Conservation (phyloP, 2,113 vertebrate genomes). For the Lophochroa leadbeateri region DNA sequence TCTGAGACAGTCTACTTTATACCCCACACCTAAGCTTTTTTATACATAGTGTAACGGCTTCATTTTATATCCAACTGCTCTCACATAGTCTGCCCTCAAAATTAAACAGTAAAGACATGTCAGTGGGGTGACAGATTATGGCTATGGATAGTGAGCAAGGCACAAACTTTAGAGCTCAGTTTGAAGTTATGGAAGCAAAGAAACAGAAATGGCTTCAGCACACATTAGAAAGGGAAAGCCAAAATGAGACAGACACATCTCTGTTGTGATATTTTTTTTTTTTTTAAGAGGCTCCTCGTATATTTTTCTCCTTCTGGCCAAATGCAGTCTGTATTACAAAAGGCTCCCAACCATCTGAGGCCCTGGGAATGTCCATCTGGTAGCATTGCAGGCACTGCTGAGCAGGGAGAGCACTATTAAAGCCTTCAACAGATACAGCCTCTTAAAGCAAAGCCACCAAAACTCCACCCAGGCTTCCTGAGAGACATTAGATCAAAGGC, state of each 20-base stretch:
- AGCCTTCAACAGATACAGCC: not conserved
- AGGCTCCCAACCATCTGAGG: not conserved
- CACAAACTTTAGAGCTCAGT: not conserved
- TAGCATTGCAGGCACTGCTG: not conserved
- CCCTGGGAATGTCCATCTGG: not conserved
- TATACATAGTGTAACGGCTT: rapidly evolving
- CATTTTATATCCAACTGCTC: not conserved
- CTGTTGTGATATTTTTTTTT: not conserved
- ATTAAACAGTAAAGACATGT: no score
- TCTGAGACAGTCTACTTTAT: not conserved
- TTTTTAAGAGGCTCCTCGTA: not conserved
- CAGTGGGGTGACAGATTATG: not conserved
- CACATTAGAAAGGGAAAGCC: not conserved
- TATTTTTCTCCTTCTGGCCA: not conserved
- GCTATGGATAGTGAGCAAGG: not conserved
- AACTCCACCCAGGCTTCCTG: not conserved
- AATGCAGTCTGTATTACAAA: not conserved
- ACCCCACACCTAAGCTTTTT: not conserved
- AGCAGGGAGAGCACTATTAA: not conserved
- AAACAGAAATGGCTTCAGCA: not conserved
- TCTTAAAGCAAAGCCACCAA: not conserved
- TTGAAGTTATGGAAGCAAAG: not conserved
- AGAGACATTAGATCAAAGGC: not conserved
- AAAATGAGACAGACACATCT: not conserved
- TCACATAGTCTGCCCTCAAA: not conserved